These are phyloP conservation scores for Adelognathus sp. DNA, from an alignment of 2,888 invertebrate genomes.

Conservation along the genomic window DNA sequence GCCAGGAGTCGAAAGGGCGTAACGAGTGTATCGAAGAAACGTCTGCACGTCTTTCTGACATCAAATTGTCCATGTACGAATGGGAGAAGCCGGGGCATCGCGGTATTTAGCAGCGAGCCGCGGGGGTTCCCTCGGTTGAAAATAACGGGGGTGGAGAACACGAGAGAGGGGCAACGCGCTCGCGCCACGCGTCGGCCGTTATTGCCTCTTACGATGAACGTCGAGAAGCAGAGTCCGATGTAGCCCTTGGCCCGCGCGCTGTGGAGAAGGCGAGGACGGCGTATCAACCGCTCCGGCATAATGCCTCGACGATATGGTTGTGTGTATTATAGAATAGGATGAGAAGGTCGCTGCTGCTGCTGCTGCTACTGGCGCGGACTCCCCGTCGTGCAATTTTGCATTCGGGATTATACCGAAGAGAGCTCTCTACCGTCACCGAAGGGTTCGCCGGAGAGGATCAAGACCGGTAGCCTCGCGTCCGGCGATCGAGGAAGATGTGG, in stretches of 20 bases:
- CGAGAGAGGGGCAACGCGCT: slow-evolving; percentile 30
- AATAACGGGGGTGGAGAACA: slow-evolving; percentile 63
- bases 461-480: slow-evolving; percentile 6
- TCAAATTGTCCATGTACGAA: slow-evolving; percentile 17
- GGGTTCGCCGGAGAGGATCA: slow-evolving; percentile 7
- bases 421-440: slow-evolving; percentile 6
- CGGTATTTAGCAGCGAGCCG: slow-evolving; percentile 75
- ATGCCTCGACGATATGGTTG: neutral
- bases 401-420: slow-evolving; percentile 24
- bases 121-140: slow-evolving; percentile 70
- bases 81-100: slow-evolving; percentile 53
- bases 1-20: neutral
- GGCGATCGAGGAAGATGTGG: neutral
- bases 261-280: slow-evolving; percentile 7
- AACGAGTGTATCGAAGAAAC: neutral
- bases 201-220: slow-evolving; percentile 74
- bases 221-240: slow-evolving; percentile 39
- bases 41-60: neutral
- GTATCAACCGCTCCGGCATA: slow-evolving; percentile 38
- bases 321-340: neutral
- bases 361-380: slow-evolving; percentile 28
- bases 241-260: slow-evolving; percentile 17
- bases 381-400: slow-evolving; percentile 60
- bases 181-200: slow-evolving; percentile 76
- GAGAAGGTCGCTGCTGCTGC: neutral